Conservation (phyloP, 2,113 vertebrate species). For the Pristiophorus japonicus region DNA sequence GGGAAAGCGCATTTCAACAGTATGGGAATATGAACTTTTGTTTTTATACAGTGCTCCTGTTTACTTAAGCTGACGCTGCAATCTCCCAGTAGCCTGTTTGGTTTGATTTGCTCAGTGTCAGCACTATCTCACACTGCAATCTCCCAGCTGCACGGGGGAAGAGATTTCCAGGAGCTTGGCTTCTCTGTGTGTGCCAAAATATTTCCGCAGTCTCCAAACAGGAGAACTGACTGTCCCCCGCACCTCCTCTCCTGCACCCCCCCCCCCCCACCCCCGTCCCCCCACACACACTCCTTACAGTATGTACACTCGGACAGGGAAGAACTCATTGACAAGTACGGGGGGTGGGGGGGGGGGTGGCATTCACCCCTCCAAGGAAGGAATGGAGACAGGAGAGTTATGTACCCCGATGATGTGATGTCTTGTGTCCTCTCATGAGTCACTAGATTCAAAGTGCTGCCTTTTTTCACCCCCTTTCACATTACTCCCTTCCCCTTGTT, state of each 20-base stretch:
- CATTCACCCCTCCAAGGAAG: background rate
- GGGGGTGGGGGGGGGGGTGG: background rate
- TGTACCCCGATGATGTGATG: background rate
- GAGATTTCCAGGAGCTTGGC: background rate
- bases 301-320: no score
- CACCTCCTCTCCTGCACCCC: no score
- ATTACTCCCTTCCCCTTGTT: background rate
- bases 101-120: background rate
- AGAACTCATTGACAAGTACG: background rate
- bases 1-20: background rate
- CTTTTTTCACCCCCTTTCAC: background rate
- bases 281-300: no score
- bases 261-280: no score
- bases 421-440: background rate
- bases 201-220: background rate
- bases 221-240: background rate
- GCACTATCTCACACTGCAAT: no score
- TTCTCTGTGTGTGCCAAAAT: background rate
- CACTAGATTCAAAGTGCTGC: background rate
- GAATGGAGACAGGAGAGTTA: background rate
- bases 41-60: background rate
- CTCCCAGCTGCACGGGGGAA: background rate
- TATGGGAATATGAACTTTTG: background rate
- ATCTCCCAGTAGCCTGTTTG: background rate
- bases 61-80: background rate